These are phyloP conservation scores for Lapara coniferarum DNA, from an alignment of 2,888 invertebrate species.

Conservation along the genomic window DNA sequence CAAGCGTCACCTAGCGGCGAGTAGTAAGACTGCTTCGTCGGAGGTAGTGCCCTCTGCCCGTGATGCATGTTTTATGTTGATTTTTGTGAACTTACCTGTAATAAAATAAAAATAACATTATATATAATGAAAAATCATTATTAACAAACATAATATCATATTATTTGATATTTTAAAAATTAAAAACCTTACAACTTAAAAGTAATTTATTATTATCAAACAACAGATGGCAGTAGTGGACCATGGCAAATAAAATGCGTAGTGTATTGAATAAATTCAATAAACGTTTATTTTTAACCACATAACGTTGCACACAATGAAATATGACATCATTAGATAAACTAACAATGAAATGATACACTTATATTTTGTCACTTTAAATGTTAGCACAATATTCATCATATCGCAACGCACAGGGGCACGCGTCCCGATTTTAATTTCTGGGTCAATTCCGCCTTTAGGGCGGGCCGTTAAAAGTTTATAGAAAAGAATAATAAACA, in stretches of 20 bases:
- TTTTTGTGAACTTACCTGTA: conserved; percentile 81
- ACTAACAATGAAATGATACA: neutral
- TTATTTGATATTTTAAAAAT: neutral
- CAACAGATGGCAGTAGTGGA: conserved; percentile 5
- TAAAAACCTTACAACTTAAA: neutral
- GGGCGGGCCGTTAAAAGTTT: conserved; percentile 13
- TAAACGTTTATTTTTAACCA: no score
- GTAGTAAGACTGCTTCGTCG: conserved; percentile 44
- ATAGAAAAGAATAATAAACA: conserved; percentile 24
- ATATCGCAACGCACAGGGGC: conserved; percentile 2
- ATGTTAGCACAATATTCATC: conserved; percentile 1
- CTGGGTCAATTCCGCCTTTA: conserved; percentile 27
- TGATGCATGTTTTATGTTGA: neutral
- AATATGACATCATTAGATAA: neutral
- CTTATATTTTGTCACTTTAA: neutral
- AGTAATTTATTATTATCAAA: neutral
- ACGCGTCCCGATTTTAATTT: conserved; percentile 22
- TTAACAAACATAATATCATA: neutral
- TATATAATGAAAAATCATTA: neutral
- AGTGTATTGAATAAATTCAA: no score
- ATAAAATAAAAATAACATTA: conserved; percentile 53
- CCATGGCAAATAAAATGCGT: neutral
- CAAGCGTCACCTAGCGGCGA: conserved; percentile 55
- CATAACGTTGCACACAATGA: no score
- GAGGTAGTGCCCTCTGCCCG: neutral